Conservation (phyloP, 2,888 invertebrate species). For the Pyrrhia umbra region DNA sequence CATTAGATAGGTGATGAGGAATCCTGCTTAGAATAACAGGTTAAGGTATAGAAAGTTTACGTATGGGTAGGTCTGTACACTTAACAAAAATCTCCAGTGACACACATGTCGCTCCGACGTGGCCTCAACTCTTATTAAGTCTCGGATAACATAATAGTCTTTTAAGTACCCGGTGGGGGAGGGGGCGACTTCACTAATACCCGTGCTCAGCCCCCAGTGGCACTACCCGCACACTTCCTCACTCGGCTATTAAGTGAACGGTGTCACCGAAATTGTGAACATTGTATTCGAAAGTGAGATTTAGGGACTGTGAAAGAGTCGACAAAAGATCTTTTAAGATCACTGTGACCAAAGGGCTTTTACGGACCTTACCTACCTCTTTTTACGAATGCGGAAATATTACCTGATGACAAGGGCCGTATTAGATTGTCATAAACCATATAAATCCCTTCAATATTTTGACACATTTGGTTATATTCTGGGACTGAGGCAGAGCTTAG, state of each 20-base stretch:
- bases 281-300: slow-evolving; percentile 19
- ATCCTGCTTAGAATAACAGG: no score
- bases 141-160: slow-evolving; percentile 42
- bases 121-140: slow-evolving; percentile 42
- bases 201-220: slow-evolving; percentile 17
- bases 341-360: background rate
- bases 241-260: slow-evolving; percentile 18
- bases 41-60: no score
- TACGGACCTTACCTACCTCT: background rate
- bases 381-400: background rate
- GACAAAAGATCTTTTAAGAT: slow-evolving; percentile 5
- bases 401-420: background rate
- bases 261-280: slow-evolving; percentile 10
- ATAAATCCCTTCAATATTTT: background rate
- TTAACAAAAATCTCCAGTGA: background rate
- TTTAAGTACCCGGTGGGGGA: slow-evolving; percentile 39
- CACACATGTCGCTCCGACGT: background rate
- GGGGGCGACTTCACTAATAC: slow-evolving; percentile 28
- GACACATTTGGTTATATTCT: background rate
- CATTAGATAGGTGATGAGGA: no score
- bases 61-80: background rate
- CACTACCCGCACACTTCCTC: slow-evolving; percentile 16
- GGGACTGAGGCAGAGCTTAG: background rate
- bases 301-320: slow-evolving; percentile 2
- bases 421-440: background rate